Evolutionary conservation across 2,888 invertebrate genomes (phyloP).

Genomic region (Myathropa florea): DNA sequence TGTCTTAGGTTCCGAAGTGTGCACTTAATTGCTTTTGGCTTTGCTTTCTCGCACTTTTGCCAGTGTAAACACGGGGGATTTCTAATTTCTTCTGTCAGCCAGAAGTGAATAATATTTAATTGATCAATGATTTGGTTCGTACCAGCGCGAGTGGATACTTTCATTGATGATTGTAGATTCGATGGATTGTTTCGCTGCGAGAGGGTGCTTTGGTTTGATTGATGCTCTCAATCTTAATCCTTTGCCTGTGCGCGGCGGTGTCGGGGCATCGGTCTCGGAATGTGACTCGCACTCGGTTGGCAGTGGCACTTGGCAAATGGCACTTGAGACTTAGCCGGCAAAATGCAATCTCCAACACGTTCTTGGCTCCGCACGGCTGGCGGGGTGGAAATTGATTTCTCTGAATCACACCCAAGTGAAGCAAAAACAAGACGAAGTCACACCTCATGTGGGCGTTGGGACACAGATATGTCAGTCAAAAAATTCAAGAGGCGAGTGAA

Average conservation of each 20-base stretch:
- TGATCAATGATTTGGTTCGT: constrained; percentile 45
- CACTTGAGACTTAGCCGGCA: constrained; percentile 2
- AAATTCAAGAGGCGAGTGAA: neutral
- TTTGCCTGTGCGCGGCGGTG: neutral
- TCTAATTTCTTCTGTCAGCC: constrained; percentile 57
- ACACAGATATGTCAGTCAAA: neutral
- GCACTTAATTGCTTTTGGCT: constrained; percentile 53
- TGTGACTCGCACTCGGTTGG: neutral
- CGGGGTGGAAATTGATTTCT: constrained; percentile 23
- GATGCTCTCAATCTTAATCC: neutral
- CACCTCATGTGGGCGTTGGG: neutral
- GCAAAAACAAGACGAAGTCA: neutral
- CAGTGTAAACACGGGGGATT: constrained; percentile 36
- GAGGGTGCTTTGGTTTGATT: constrained; percentile 9
- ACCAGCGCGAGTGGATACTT: constrained; percentile 8
- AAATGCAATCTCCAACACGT: constrained; percentile 7
- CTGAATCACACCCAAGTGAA: neutral
- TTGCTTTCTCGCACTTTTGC: constrained; percentile 59
- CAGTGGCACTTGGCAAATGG: constrained; percentile 23
- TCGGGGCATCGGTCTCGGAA: too few species aligned
- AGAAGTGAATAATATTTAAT: constrained; percentile 46
- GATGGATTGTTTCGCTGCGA: neutral
- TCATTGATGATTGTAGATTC: constrained; percentile 2
- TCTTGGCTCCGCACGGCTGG: constrained; percentile 21
- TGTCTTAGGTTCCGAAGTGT: constrained; percentile 62